Base-by-base conservation (phyloP, 2,888 invertebrate genomes). In the Thymelicus acteon region DNA sequence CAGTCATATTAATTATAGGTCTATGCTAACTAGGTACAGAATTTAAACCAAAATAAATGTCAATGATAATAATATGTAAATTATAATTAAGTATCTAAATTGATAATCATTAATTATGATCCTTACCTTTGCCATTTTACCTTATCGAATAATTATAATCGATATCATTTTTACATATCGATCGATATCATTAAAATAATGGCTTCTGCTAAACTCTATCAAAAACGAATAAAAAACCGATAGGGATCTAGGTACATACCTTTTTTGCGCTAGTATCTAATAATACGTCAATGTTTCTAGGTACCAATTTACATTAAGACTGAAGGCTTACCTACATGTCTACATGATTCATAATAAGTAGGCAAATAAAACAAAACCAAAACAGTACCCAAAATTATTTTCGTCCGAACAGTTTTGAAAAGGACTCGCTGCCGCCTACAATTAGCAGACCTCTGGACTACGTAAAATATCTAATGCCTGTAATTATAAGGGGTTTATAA, bases 401-500 rank as follows among this genome's bases (percentile, higher is more conserved):
- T 49, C 60, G 60, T 31, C 58, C 57, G 40, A 48, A 64, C 70
- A 49, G 69, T 63, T 57, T 60, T 49, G 31, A 39, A 58, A 68
- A 76, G 72, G 71, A 58, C 48, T 37, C 69, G 79, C 85, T 86
- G 85, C 89, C 85, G 82, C 83, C 86, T 77, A 77, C 86, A 89
- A 91, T 91, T 90, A 92, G 74, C 71, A 76, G 77, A 82, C 91
- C 89, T 81, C 90, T 88, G 90, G 81, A 86, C 82, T 91, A 91
- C 91, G 90, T 91, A 90, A 87, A 87, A 79, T 79, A 71, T 75
- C 84, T 87, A 89, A 92, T 87, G 82, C 81, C 89, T 82, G 85
- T 91, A 89, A 92, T 92, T 92, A 92, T 84, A 85, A 85, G 76
- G 75, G 82, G 84, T 88, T 90, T 89, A 84, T 83, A 82, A 84